Evolutionary conservation across 1,140 invertebrate genomes (phyloP).

Genomic region (Drosophila kepulauana): DNA sequence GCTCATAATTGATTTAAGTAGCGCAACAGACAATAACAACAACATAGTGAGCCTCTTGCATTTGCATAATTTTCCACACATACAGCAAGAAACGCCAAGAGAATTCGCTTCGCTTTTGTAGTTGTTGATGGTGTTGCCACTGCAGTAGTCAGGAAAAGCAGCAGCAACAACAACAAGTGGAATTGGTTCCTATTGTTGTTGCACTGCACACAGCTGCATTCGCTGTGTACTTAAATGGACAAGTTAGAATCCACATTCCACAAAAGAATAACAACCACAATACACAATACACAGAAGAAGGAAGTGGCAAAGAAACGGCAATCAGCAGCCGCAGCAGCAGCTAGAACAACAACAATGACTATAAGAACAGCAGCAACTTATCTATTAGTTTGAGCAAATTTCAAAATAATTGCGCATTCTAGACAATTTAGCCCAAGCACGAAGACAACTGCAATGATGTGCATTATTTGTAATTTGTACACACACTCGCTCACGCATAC

Average conservation of each 20-base stretch:
- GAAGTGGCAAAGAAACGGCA: constrained; percentile 56
- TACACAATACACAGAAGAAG: constrained; percentile 51
- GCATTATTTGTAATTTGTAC: constrained; percentile 60
- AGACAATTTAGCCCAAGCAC: constrained; percentile 50
- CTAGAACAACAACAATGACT: constrained; percentile 31
- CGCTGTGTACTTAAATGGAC: constrained; percentile 72
- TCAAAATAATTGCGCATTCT: constrained; percentile 75
- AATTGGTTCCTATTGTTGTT: constrained; percentile 27
- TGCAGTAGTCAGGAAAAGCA: constrained; percentile 18
- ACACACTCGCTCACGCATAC: not conserved
- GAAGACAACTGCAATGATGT: constrained; percentile 58
- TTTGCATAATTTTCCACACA: constrained; percentile 74
- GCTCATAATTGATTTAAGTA: constrained; percentile 81
- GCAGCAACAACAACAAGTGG: constrained; percentile 32
- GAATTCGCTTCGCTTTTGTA: constrained; percentile 55
- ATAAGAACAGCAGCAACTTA: constrained; percentile 45
- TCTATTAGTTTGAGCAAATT: constrained; percentile 79
- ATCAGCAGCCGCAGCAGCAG: constrained; percentile 26
- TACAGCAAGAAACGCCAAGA: constrained; percentile 31
- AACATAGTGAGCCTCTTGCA: constrained; percentile 24
- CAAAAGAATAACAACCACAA: constrained; percentile 44
- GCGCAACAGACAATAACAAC: constrained; percentile 51
- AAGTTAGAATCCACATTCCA: constrained; percentile 81
- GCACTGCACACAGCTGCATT: constrained; percentile 26
- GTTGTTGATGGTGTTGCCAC: constrained; percentile 26